Evolutionary conservation across 2,113 vertebrate species (phyloP).

Genomic region (Benitochromis conjunctus): DNA sequence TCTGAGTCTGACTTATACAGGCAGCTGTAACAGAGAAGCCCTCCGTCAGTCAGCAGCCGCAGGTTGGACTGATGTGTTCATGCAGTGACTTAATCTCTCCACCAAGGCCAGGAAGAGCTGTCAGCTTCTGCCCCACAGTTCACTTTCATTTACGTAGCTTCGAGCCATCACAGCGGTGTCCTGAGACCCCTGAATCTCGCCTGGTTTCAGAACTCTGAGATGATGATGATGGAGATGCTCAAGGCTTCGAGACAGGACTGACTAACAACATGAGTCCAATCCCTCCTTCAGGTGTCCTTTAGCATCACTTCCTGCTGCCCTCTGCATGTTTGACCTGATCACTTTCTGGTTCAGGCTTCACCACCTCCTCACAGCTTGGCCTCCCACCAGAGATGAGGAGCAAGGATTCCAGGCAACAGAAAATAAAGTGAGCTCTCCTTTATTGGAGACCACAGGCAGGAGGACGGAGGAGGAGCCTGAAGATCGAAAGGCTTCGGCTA

Average conservation of each 20-base stretch:
- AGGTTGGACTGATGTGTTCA: background rate
- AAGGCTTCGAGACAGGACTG: background rate
- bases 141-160: background rate
- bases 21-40: background rate
- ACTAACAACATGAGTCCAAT: background rate
- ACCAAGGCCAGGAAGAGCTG: background rate
- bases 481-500: background rate
- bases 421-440: background rate
- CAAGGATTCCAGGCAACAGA: background rate
- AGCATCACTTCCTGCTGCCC: background rate
- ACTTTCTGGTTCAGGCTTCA: background rate
- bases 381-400: background rate
- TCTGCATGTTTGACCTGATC: background rate
- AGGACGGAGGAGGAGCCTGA: background rate
- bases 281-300: background rate
- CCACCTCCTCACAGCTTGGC: background rate
- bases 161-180: background rate
- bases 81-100: background rate
- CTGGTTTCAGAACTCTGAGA: background rate
- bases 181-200: background rate
- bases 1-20: background rate
- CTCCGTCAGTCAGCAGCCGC: background rate
- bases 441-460: background rate
- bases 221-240: background rate
- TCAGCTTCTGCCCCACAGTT: background rate